Percentiles rank a stretch among this genome's conserved stretches.
These are phyloP conservation scores for Lophura nycthemera DNA, from an alignment of 2,113 vertebrate species.

Conservation along the genomic window DNA sequence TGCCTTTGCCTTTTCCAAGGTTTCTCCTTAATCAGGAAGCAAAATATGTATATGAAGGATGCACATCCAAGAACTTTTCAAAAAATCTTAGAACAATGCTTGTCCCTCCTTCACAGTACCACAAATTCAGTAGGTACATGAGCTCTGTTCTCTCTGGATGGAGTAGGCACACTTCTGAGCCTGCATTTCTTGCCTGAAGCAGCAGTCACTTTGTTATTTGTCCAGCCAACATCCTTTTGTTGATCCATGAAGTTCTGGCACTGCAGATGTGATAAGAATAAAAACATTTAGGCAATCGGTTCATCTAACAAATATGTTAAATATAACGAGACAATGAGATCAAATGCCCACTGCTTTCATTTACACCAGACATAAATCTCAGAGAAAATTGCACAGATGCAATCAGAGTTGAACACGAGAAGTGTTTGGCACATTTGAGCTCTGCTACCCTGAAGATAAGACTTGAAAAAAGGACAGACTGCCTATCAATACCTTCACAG, in stretches of 20 bases:
- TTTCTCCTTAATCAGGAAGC: neutral
- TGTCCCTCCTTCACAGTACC: neutral
- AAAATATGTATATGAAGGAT: neutral
- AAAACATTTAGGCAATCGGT: slow-evolving; percentile 56
- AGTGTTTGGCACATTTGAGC: slow-evolving; percentile 67
- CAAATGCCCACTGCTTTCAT: slow-evolving; percentile 60
- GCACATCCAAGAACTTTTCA: neutral
- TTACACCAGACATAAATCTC: slow-evolving; percentile 70
- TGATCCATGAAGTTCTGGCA: slow-evolving; percentile 63
- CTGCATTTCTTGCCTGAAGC: neutral
- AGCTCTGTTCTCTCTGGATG: neutral
- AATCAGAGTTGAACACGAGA: slow-evolving; percentile 60
- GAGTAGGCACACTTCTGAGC: neutral
- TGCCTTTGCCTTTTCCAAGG: neutral
- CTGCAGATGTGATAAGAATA: slow-evolving; percentile 57
- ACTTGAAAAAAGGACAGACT: slow-evolving; percentile 64
- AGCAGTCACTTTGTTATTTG: slow-evolving; percentile 24
- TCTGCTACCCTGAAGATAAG: slow-evolving; percentile 77
- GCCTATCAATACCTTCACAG: slow-evolving; percentile 66
- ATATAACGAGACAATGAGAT: slow-evolving; percentile 49
- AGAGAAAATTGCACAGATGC: slow-evolving; percentile 72
- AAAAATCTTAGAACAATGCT: neutral
- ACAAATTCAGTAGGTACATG: neutral
- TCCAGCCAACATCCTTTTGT: slow-evolving; percentile 11
- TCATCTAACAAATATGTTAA: slow-evolving; percentile 72